Evolutionary conservation across 2,797 vertebrate genomes (phyloP).

Genomic region (Pachyuromys duprasi): DNA sequence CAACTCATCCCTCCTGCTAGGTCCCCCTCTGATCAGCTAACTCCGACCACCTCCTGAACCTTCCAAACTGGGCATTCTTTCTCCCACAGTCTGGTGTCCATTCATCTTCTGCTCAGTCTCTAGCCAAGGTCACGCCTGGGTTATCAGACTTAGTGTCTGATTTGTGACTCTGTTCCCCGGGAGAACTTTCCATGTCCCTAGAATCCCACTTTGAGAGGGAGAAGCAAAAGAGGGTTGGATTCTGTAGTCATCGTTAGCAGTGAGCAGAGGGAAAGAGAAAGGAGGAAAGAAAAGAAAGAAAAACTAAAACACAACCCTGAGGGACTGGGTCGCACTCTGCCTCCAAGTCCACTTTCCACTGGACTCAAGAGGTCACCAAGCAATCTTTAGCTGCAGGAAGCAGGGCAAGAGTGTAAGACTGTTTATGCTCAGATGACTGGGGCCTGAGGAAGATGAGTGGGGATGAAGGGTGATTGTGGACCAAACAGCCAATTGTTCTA

Average conservation of each 20-base stretch:
- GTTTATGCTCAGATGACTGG: accelerated
- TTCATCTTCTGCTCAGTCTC: background rate
- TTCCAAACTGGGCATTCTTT: background rate
- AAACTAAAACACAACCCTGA: background rate
- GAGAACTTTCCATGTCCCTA: background rate
- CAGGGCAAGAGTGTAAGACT: accelerated
- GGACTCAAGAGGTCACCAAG: background rate
- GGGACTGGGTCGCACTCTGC: background rate
- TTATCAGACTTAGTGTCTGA: background rate
- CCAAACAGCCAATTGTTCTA: no score
- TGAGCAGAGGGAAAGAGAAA: background rate
- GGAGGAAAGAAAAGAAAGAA: no score
- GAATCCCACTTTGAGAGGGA: background rate
- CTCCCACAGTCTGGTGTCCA: background rate
- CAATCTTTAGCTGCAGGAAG: background rate
- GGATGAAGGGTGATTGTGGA: background rate
- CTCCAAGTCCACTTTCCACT: background rate
- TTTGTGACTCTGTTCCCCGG: background rate
- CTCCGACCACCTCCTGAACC: background rate
- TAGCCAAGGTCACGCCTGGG: background rate
- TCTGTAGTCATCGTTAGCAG: background rate
- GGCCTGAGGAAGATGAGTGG: background rate
- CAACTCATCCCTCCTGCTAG: background rate
- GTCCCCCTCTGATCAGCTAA: background rate
- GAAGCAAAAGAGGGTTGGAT: background rate